Base-by-base conservation (phyloP, 1,140 invertebrate species). In the Megalopta genalis region DNA sequence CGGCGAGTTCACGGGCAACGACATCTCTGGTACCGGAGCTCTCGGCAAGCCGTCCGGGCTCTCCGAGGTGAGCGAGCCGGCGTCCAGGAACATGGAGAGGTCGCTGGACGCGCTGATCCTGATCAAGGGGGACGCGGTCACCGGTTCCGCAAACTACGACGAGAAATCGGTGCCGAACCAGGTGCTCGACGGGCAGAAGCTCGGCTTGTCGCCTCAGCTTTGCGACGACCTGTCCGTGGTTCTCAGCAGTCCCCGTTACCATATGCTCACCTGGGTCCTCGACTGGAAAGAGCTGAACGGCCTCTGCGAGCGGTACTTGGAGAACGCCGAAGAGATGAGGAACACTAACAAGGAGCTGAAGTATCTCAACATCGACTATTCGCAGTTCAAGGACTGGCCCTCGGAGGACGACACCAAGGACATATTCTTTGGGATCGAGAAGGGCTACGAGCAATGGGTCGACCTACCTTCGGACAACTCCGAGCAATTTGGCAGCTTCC, bases 361-460 rank as follows among this genome's bases (percentile, higher is more conserved):
- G 85, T 95, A 94, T 87, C 87, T 95, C 0, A 95, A 95, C 75
- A 95, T 95, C 68, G 95, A 95, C 88, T 95, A 95, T 82, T 94
- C 93, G 46, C 94, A 94, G 81, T 95, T 95, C 83, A 93, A 94
- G 80, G 92, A 94, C 87, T 94, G 93, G 87, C 94, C 94, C 5
- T 93, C 92, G 27, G 93, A 93, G 0, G 91, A 93, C 27, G 93
- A 94, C 59, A 88, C 84, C 1, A 93, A 87, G 72, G 93, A 92
- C 23, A 85, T 88, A 8, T 92, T 91, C 54, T 91, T 92, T n/a
- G 94, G 94, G 0, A 95, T 95, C 52, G 94, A 95, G 79, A 94
- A 94, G 70, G 93, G 94, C 2, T 94, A 94, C 86, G 94, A 94
- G 76, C 92, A 93, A 14, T 94, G 90, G 91, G 90, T 85, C 3